Evolutionary conservation across 2,797 vertebrate species (phyloP).

Genomic region (Euthynnus affinis): DNA sequence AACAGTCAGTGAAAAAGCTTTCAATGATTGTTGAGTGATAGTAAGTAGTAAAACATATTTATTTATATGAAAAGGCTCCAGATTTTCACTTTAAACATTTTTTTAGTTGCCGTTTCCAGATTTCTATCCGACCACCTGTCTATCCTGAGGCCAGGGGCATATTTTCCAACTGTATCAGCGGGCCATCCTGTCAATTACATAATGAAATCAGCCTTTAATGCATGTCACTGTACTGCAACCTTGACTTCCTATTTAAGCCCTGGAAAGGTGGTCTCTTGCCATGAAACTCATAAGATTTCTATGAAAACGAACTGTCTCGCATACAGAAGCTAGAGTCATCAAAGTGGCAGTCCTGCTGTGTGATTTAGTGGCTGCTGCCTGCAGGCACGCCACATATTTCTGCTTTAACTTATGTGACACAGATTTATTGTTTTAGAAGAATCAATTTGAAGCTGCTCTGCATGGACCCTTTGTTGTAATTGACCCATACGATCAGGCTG

Average conservation of each 20-base stretch:
- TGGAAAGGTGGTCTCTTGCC: constrained; percentile 16
- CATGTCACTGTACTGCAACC: constrained; percentile 33
- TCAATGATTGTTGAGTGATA: constrained; percentile 28
- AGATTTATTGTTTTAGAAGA: constrained; percentile 54
- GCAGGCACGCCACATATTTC: constrained; percentile 21
- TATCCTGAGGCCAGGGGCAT: constrained; percentile 9
- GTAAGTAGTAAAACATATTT: constrained; percentile 49
- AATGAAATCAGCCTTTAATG: constrained; percentile 50
- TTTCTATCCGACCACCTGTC: constrained; percentile 39
- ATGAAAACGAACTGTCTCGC: constrained; percentile 12
- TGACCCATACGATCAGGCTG: constrained; percentile 18
- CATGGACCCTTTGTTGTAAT: constrained; percentile 31
- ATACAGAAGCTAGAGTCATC: constrained; percentile 9
- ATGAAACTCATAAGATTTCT: constrained; percentile 22
- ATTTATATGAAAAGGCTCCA: constrained; percentile 42
- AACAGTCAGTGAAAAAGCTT: constrained; percentile 26
- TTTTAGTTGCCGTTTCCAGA: constrained; percentile 42
- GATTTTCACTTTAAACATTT: constrained; percentile 23
- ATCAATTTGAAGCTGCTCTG: constrained; percentile 39
- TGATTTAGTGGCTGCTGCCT: constrained; percentile 11
- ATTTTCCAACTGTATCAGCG: constrained; percentile 51
- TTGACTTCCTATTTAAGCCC: constrained; percentile 28
- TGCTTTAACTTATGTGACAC: constrained; percentile 45
- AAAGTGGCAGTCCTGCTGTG: constrained; percentile 10
- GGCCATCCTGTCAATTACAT: constrained; percentile 43